These are phyloP conservation scores for Ctenochaetus hawaiiensis DNA, from an alignment of 2,797 vertebrate species.

Conservation along the genomic window DNA sequence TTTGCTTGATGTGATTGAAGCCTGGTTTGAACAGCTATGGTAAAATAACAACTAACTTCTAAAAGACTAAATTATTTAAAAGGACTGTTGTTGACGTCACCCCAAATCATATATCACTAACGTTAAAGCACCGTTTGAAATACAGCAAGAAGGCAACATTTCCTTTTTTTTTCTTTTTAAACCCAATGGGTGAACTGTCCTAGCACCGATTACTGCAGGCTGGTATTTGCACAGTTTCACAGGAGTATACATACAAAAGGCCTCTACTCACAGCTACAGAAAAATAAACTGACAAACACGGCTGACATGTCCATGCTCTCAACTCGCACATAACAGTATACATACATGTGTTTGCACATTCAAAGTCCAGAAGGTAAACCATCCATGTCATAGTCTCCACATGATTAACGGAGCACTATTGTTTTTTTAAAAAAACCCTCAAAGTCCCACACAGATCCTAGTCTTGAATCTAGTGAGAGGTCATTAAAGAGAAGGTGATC, in stretches of 20 bases:
- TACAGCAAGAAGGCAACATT: constrained; percentile 78
- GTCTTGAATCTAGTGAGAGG: constrained; percentile 40
- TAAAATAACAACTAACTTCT: constrained; percentile 40
- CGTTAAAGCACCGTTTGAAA: constrained; percentile 78
- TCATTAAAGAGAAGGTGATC: constrained; percentile 13
- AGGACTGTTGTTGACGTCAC: constrained; percentile 42
- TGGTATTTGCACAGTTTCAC: constrained; percentile 63
- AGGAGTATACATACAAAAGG: constrained; percentile 35
- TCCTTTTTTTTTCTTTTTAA: constrained; percentile 10
- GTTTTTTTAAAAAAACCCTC: constrained; percentile 15
- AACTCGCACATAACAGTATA: constrained; percentile 46
- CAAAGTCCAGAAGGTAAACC: constrained; percentile 70
- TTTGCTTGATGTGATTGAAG: constrained; percentile 60
- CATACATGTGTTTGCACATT: constrained; percentile 71
- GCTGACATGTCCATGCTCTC: constrained; percentile 42
- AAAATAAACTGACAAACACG: constrained; percentile 32
- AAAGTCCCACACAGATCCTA: constrained; percentile 23
- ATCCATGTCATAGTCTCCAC: constrained; percentile 31
- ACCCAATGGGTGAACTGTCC: constrained; percentile 56
- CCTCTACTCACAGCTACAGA: constrained; percentile 47
- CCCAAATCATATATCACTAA: constrained; percentile 60
- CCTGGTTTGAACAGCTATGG: constrained; percentile 60
- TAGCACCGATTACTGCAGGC: constrained; percentile 53
- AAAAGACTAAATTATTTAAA: constrained; percentile 52
- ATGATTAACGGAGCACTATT: constrained; percentile 29